Conservation (phyloP, 2,888 invertebrate species). For the Pediacus dermestoides region DNA sequence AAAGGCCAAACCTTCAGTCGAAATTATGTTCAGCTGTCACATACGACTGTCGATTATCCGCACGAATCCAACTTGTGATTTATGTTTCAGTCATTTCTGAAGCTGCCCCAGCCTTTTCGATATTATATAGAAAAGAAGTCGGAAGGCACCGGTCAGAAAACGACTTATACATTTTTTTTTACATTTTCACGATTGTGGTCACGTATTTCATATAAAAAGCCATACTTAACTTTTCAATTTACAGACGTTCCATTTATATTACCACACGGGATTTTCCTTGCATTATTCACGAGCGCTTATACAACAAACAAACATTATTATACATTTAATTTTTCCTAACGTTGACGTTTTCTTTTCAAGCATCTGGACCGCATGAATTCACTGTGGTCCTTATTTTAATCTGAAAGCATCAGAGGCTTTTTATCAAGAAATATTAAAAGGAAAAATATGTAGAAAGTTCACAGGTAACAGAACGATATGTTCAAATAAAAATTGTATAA, state of each 20-base stretch:
- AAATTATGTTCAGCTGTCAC: conserved; percentile 43
- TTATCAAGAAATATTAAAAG: no score
- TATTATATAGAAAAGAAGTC: conserved; percentile 28
- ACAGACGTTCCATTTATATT: conserved; percentile 32
- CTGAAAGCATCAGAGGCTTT: no score
- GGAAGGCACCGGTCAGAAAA: conserved; percentile 23
- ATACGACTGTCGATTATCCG: conserved; percentile 43
- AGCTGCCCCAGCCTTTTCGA: conserved; percentile 36
- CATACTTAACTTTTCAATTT: conserved; percentile 38
- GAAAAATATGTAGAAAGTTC: no score
- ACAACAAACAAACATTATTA: no score
- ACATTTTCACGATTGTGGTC: conserved; percentile 34
- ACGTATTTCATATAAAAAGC: conserved; percentile 35
- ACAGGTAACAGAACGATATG: no score
- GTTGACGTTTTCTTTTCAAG: no score
- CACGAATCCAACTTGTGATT: conserved; percentile 38
- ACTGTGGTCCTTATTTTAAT: no score
- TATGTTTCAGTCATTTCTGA: conserved; percentile 39
- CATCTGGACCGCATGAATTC: no score
- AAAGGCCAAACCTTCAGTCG: conserved; percentile 21
- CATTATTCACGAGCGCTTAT: background rate
- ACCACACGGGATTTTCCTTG: conserved; percentile 15
- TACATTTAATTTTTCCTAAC: no score
- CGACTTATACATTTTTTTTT: conserved; percentile 36
- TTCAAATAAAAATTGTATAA: no score